phyloP scores from a whole-genome alignment of 1,140 invertebrate species.

The Drosophila nasuta region DNA sequence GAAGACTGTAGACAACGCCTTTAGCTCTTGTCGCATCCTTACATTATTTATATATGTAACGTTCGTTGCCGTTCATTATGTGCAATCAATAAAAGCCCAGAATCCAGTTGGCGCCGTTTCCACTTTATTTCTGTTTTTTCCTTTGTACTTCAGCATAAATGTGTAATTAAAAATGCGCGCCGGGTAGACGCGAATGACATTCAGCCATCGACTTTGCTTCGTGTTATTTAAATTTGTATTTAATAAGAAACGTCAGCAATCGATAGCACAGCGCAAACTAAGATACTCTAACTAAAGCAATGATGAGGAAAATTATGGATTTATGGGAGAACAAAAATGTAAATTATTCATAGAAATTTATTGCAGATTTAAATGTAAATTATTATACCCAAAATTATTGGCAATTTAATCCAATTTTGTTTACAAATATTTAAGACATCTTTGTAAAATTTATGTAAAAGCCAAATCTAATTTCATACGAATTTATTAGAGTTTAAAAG shows the following conservation, averaged over 20 bases:
- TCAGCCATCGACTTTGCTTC: constrained; percentile 21
- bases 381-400: too few species aligned
- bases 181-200: constrained; percentile 22
- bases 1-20: constrained; percentile 46
- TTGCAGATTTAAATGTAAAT: too few species aligned
- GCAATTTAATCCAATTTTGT: too few species aligned
- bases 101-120: constrained; percentile 30
- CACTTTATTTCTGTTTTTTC: constrained; percentile 13
- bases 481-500: too few species aligned
- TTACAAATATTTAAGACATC: too few species aligned
- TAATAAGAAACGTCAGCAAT: constrained; percentile 34
- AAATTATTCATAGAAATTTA: too few species aligned
- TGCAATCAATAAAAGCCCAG: constrained; percentile 18
- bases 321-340: too few species aligned
- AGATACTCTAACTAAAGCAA: neutral
- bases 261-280: neutral
- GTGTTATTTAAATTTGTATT: constrained; percentile 67
- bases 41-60: neutral
- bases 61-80: constrained; percentile 38
- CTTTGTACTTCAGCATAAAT: constrained; percentile 55
- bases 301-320: too few species aligned
- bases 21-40: neutral
- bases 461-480: too few species aligned
- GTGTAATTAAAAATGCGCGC: constrained; percentile 73
- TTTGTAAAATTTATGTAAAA: too few species aligned